Conservation (phyloP, 2,797 vertebrate genomes). For the Sitta carolinensis region DNA sequence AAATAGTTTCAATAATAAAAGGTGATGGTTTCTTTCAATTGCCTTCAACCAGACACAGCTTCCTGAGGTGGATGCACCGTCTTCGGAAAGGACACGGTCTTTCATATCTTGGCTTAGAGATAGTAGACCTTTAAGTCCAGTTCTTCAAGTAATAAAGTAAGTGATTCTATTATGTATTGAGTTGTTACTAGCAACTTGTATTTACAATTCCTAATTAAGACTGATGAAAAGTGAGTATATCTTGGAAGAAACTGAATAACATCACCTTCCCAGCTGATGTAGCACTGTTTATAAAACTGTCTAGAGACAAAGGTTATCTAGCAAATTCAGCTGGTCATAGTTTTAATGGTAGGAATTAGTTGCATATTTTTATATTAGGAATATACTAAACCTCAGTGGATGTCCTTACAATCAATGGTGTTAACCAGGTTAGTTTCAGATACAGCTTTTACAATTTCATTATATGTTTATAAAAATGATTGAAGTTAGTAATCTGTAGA, state of each 20-base stretch:
- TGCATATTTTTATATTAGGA: background rate
- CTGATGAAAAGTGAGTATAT: background rate
- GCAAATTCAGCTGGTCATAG: background rate
- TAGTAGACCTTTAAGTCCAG: constrained; percentile 83
- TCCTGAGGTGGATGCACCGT: constrained; percentile 87
- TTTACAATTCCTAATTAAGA: background rate
- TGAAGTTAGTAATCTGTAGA: background rate
- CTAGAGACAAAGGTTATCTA: background rate
- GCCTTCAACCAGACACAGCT: constrained; percentile 82
- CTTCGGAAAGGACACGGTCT: constrained; percentile 86
- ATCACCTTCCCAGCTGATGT: background rate
- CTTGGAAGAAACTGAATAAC: background rate
- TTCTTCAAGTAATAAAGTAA: constrained; percentile 90
- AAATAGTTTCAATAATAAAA: background rate
- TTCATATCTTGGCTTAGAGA: constrained; percentile 95
- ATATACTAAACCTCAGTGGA: background rate
- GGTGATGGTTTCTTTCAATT: background rate
- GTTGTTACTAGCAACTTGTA: background rate
- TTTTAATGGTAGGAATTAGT: background rate
- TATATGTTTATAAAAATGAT: background rate
- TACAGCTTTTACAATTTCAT: background rate
- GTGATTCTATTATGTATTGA: constrained; percentile 50
- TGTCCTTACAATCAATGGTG: background rate
- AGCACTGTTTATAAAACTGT: background rate
- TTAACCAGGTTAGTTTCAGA: background rate